Evolutionary conservation across 2,888 invertebrate genomes (phyloP).

Genomic region (Lydus trimaculatus): DNA sequence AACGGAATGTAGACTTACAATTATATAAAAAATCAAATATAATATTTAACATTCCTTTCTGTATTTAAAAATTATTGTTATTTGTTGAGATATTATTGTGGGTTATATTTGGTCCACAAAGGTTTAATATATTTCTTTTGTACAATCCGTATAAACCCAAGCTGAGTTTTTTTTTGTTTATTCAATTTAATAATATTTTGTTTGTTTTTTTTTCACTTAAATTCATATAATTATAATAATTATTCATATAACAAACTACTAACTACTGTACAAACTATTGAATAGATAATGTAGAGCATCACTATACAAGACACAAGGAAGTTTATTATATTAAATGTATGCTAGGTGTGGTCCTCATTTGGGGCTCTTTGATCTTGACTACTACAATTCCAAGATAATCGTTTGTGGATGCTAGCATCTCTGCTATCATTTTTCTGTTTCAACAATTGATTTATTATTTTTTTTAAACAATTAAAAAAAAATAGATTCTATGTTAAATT

Average conservation of each 20-base stretch:
- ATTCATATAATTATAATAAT: too few relatives aligned
- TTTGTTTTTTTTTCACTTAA: slow-evolving; percentile 25
- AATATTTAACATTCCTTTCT: slow-evolving; percentile 19
- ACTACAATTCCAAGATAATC: slow-evolving; percentile 69
- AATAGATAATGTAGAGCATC: slow-evolving; percentile 54
- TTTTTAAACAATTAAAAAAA: too few relatives aligned
- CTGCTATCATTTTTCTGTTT: slow-evolving; percentile 62
- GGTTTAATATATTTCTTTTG: slow-evolving; percentile 22
- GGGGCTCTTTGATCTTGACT: slow-evolving; percentile 46
- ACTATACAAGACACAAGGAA: slow-evolving; percentile 54
- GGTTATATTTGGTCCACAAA: slow-evolving; percentile 36
- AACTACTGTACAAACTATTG: slow-evolving; percentile 53
- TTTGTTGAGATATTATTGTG: slow-evolving; percentile 33
- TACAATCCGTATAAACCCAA: slow-evolving; percentile 50
- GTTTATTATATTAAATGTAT: slow-evolving; percentile 50
- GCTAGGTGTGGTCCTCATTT: slow-evolving; percentile 59
- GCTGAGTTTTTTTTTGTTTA: slow-evolving; percentile 39
- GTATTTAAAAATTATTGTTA: slow-evolving; percentile 18
- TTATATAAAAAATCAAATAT: slow-evolving; percentile 15
- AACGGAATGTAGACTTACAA: slow-evolving; percentile 47
- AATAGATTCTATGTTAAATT: slow-evolving; percentile 18
- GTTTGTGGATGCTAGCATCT: slow-evolving; percentile 66
- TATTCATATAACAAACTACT: slow-evolving; percentile 37
- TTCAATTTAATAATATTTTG: too few relatives aligned
- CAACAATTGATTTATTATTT: slow-evolving; percentile 20